A percentile compares a stretch with the other conserved stretches of the same genome.
Conservation (phyloP, 1,140 invertebrate species). For the Amphibalanus amphitrite region DNA sequence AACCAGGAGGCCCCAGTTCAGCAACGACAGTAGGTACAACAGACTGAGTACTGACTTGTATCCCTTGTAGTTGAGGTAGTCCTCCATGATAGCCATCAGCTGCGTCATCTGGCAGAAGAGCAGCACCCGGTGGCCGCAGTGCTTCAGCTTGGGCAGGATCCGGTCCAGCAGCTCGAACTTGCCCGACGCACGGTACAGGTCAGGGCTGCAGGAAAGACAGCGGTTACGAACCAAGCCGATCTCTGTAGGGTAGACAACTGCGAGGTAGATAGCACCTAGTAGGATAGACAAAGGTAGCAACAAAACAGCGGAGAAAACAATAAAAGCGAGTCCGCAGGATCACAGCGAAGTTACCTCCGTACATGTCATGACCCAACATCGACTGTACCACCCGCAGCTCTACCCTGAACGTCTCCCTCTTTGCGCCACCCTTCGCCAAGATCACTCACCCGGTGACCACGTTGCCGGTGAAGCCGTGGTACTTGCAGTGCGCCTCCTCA, state of each 20-base stretch:
- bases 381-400: too few relatives aligned
- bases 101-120: conserved; percentile 99
- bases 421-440: not conserved
- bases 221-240: too few relatives aligned
- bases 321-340: too few relatives aligned
- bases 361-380: too few relatives aligned
- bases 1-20: too few relatives aligned
- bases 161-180: conserved; percentile 98
- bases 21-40: too few relatives aligned
- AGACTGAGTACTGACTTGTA: conserved; percentile 29
- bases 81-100: conserved; percentile 97
- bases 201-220: too few relatives aligned
- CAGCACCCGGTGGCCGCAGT: conserved; percentile 74
- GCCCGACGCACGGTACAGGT: conserved; percentile 81
- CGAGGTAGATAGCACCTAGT: too few relatives aligned
- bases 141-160: conserved; percentile 88
- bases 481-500: conserved; percentile 91
- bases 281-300: too few relatives aligned
- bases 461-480: conserved; percentile 39
- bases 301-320: too few relatives aligned
- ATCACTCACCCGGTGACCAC: conserved; percentile 24
- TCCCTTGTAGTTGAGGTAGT: conserved; percentile 78
- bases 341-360: too few relatives aligned
- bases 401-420: not conserved
- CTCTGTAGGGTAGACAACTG: too few relatives aligned